Evolutionary conservation across 2,888 invertebrate species (phyloP), one percentile per base, ranked within the genome.

Genomic region (Alsophila aescularia): DNA sequence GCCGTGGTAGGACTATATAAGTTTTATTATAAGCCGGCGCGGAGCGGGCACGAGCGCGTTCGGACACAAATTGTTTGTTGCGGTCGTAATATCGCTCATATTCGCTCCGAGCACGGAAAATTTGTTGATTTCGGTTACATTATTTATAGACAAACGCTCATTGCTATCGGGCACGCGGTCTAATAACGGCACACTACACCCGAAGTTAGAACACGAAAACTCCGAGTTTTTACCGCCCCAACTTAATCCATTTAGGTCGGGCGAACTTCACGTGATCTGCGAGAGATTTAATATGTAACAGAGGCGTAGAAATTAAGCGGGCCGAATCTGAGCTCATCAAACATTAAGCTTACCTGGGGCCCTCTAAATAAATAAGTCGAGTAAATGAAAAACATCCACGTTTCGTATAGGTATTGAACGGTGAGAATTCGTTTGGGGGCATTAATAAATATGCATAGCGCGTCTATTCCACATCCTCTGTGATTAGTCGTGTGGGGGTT

Each of bases 371-470:
- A 91, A 90, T 90, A 88, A 84, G 75, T 73, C 68, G 69, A 79
- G 79, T 78, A 85, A 88, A 90, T 88, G 88, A 91, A 90, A 90
- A 90, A 90, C 88, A 85, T 75, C 81, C 83, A 82, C 83, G 83
- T 83, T 73, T 73, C 64, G 67, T 62, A n/a, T n/a, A 72, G 62
- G 74, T 72, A 82, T 83, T 78, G 85, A 84, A 83, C 83, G 75
- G 83, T 84, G 87, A 81, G 88, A 87, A 88, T 87, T 86, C 82
- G 84, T 79, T 70, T 65, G 81, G 84, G 81, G 81, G 82, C 76
- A 77, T 83, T 87, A 84, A 90, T 91, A 90, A 91, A 90, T 91
- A 91, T 91, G 91, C 91, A 90, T 89, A 86, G 84, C 88, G 85
- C 90, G 90, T 90, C 87, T 85, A 84, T 87, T 80, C 81, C 85